A percentile compares a stretch with the other conserved stretches of the same genome.
These are phyloP conservation scores for Heliconius melpomene DNA, from an alignment of 1,140 invertebrate species.

Conservation along the genomic window DNA sequence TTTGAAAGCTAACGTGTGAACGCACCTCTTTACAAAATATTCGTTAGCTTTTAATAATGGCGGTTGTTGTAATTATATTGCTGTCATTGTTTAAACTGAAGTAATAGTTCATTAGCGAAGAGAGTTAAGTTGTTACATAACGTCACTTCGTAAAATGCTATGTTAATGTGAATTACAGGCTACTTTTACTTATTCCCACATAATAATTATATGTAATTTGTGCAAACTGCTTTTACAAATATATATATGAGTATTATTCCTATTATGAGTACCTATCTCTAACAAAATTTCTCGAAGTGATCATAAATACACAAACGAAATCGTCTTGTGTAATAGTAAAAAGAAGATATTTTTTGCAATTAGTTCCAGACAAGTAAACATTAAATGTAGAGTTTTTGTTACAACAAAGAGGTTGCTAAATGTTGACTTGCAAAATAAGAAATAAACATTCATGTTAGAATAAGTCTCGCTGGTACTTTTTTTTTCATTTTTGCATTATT, in stretches of 20 bases:
- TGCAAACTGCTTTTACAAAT: neutral
- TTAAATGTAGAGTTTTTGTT: conserved; percentile 20
- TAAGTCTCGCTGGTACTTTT: neutral
- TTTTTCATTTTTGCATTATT: neutral
- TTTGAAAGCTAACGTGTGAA: conserved; percentile 57
- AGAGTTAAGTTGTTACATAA: conserved; percentile 19
- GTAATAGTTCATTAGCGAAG: conserved; percentile 35
- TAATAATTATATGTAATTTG: neutral
- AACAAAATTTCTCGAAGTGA: conserved; percentile 12
- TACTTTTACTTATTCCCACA: conserved; percentile 1
- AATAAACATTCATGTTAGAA: neutral
- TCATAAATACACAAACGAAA: conserved; percentile 37
- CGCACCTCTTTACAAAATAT: conserved; percentile 46
- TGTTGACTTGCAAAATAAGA: neutral
- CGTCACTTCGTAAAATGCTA: neutral
- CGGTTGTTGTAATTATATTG: conserved; percentile 45
- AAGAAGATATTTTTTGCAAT: conserved; percentile 34
- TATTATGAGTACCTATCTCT: neutral
- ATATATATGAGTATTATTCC: neutral
- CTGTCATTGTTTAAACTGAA: conserved; percentile 31
- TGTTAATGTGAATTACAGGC: conserved; percentile 12
- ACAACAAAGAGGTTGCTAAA: conserved; percentile 3
- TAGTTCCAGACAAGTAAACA: conserved; percentile 41
- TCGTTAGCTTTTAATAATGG: conserved; percentile 29
- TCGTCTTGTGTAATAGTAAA: conserved; percentile 42